Base-by-base conservation (phyloP, 2,113 vertebrate species). In the Lipophrys pholis region DNA sequence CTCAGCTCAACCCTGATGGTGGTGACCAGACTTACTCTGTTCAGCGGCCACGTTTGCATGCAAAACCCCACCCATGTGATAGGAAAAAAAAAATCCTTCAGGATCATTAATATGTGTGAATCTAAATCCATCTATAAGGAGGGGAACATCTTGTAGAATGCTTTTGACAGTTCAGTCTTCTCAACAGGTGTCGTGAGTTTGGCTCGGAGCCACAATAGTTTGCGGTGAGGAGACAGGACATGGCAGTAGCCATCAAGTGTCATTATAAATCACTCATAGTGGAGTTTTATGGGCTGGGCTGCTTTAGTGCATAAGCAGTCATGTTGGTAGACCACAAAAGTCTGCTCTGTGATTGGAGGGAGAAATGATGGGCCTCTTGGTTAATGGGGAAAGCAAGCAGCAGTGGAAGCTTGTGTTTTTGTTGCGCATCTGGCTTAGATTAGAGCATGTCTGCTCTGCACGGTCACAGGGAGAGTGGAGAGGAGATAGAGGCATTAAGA, bases 351-450 rank as follows among this genome's bases (percentile, higher is more conserved):
- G 85, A 90, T 89, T 80, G 77, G 77, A 76, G 73, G 53, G 56
- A 82, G 72, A 85, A 77, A 85, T 84, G 84, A 85, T 64, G 86
- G 85, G 78, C 72, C 77, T 87, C 69, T 68, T 51, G 60, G 71
- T 85, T 88, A 91, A 90, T 91, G 82, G 83, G 15, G 62, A 86
- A 81, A 85, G 78, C 75, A 85, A 83, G 42, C 49, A 48, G 52
- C 16, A 6, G 77, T 82, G 78, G 80, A 84, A 77, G 83, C 71
- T 63, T 69, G 73, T 87, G 87, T 90, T 93, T 91, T 92, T 91
- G 69, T 87, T 82, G 63, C 78, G 90, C 92, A 91, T 93, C 92
- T 94, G 89, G 90, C 72, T 92, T 87, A 78, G 85, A 93, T 94
- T 92, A 93, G 69, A 66, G 76, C 38, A 55, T 11, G 75, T 67